These are phyloP conservation scores for Dicranocentrus wangi DNA, from an alignment of 2,888 invertebrate species.

Conservation along the genomic window DNA sequence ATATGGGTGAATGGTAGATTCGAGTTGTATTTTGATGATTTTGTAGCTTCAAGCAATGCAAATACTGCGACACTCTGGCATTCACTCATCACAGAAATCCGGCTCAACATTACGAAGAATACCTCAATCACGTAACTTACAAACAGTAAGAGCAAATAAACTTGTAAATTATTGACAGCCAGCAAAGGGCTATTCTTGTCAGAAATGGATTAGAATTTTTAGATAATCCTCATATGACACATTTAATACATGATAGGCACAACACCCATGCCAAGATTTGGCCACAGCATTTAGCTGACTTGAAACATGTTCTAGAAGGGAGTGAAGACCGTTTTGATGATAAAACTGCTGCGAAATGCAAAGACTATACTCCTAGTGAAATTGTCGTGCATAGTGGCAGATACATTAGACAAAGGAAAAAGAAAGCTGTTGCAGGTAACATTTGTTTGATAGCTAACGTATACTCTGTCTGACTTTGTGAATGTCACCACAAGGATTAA, in stretches of 20 bases:
- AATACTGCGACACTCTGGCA: conserved; percentile 26
- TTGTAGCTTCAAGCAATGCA: conserved; percentile 43
- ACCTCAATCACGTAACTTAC: conserved; percentile 48
- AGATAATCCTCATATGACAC: no score
- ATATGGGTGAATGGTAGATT: background rate
- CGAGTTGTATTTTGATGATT: conserved; percentile 12
- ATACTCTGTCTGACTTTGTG: no score
- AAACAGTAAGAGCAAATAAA: conserved; percentile 40
- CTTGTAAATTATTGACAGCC: no score
- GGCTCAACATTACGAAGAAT: conserved; percentile 47
- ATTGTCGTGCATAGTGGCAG: background rate
- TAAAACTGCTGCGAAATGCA: conserved; percentile 20
- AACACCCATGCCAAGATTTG: conserved; percentile 39
- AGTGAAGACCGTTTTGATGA: background rate
- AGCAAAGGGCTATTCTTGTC: no score
- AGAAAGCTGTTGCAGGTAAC: conserved; percentile 15
- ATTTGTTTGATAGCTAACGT: background rate
- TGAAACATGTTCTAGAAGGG: conserved; percentile 17
- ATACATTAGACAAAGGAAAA: background rate
- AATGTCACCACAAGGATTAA: no score
- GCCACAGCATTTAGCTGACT: conserved; percentile 49
- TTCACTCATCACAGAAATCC: conserved; percentile 54
- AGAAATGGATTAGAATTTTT: no score
- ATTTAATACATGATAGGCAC: conserved; percentile 16
- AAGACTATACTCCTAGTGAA: conserved; percentile 24